Conservation (phyloP, 1,140 invertebrate genomes). For the Lepidostoma basale region DNA sequence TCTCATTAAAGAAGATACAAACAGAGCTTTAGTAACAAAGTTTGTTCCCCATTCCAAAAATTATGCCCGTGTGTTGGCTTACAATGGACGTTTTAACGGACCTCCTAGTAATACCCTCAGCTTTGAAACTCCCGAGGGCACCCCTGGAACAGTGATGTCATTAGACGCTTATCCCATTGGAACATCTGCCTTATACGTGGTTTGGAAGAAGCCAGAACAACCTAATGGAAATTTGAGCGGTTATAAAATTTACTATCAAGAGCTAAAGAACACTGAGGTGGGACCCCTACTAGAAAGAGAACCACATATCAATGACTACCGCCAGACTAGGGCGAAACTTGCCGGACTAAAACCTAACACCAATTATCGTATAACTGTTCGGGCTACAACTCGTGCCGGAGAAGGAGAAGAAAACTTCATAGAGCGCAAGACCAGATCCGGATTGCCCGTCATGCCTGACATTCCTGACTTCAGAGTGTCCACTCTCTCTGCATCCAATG, state of each 20-base stretch:
- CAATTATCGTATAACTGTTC: constrained; percentile 87
- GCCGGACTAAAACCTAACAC: constrained; percentile 82
- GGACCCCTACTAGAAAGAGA: constrained; percentile 72
- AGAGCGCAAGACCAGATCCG: constrained; percentile 73
- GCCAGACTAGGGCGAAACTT: constrained; percentile 80
- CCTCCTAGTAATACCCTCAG: constrained; percentile 83
- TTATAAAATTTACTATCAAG: constrained; percentile 90
- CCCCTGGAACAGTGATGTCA: constrained; percentile 86
- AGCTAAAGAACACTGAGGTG: constrained; percentile 75
- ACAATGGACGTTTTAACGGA: constrained; percentile 90
- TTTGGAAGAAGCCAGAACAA: constrained; percentile 91
- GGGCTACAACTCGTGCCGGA: constrained; percentile 82
- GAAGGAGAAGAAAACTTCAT: constrained; percentile 85
- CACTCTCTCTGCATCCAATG: constrained; percentile 72
- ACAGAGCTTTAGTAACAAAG: constrained; percentile 76
- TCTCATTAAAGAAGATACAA: constrained; percentile 75
- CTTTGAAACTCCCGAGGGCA: constrained; percentile 91
- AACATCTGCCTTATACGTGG: constrained; percentile 84
- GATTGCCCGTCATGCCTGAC: constrained; percentile 69
- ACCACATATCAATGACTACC: constrained; percentile 78
- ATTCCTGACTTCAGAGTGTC: constrained; percentile 77
- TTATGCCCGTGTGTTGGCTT: constrained; percentile 86
- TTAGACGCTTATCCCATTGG: constrained; percentile 83
- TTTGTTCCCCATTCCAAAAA: constrained; percentile 91
- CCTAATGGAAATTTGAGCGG: constrained; percentile 92